These are phyloP conservation scores for Atta texana DNA, from an alignment of 1,140 invertebrate genomes.

Conservation along the genomic window DNA sequence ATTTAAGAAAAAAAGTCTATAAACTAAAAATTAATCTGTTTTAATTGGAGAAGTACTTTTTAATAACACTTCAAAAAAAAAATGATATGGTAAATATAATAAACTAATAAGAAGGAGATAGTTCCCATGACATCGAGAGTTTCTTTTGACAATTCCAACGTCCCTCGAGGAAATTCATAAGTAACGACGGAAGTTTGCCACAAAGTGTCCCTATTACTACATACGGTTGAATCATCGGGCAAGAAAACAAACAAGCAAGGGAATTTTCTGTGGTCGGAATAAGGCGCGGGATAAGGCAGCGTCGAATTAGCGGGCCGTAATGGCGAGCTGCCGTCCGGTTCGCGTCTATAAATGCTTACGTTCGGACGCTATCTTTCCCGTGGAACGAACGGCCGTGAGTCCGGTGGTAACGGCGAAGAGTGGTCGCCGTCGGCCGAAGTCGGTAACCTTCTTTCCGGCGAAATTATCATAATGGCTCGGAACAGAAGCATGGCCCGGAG, in stretches of 20 bases:
- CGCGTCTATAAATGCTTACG: slow-evolving; percentile 11
- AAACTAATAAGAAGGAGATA: neutral
- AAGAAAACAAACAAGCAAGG: neutral
- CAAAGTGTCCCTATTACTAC: slow-evolving; percentile 48
- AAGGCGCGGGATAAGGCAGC: slow-evolving; percentile 27
- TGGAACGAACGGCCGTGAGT: slow-evolving; percentile 39
- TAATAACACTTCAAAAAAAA: neutral
- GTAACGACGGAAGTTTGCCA: slow-evolving; percentile 12
- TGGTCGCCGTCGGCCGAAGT: slow-evolving; percentile 57
- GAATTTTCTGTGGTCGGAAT: slow-evolving; percentile 19
- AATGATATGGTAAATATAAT: neutral
- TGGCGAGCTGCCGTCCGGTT: slow-evolving; percentile 52
- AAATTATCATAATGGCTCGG: slow-evolving; percentile 85
- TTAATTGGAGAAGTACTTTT: neutral
- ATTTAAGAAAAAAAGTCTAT: no score
- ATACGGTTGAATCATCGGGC: neutral
- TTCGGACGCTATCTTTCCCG: slow-evolving; percentile 31
- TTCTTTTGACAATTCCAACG: neutral
- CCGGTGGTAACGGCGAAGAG: slow-evolving; percentile 44
- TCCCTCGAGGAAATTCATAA: neutral
- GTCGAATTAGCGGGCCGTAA: slow-evolving; percentile 59
- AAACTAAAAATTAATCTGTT: neutral
- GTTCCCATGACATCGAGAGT: neutral
- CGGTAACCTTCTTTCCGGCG: slow-evolving; percentile 83
- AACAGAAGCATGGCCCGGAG: slow-evolving; percentile 84